Evolutionary conservation across 2,113 vertebrate species (phyloP), one percentile per base, ranked within the genome.

Genomic region (Heloderma charlesbogerti): DNA sequence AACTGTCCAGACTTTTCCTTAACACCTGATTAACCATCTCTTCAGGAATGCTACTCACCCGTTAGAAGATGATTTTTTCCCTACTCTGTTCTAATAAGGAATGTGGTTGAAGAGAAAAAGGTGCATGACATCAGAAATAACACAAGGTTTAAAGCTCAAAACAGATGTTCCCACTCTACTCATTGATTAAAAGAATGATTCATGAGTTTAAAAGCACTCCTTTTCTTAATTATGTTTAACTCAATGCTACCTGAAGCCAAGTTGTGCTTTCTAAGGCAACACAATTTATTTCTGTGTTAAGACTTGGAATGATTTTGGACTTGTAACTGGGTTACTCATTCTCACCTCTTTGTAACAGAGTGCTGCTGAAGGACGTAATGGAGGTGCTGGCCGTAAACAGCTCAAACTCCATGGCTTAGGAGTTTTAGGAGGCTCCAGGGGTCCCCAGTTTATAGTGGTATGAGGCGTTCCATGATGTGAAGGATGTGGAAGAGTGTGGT

Each of bases 341-440:
- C 97, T 97, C 96, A 99, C 99, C 98, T 99, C 99, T 96, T 99
- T 99, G 88, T 99, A 99, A 96, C 99, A 99, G 57, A 99, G 99
- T 18, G 99, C 99, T 27, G 99, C 99, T 0, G 99, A 99, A 54
- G 99, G 99, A 80, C 99, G 97, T 15, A 99, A 96, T 0, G 99
- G 99, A 1, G 99, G 99, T 0, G 99, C 99, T 0, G 99, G 99
- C 43, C 99, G 98, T 91, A 99, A 95, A 96, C 99, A 99, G 97
- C 99, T 99, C 96, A 99, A 98, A 75, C 99, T 99, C 99, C 99
- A 99, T 6, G 99, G 99, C 94, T 99, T 99, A 84, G 99, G 98
- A 10, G 99, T 99, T 97, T 99, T 99, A 0, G 99, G 99, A 43
- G 99, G 99, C 75, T 99, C 99, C 95, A 99, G 96, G 0, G 99